Conservation (phyloP, 2,797 vertebrate genomes). For the Hoplostethus mediterraneus region DNA sequence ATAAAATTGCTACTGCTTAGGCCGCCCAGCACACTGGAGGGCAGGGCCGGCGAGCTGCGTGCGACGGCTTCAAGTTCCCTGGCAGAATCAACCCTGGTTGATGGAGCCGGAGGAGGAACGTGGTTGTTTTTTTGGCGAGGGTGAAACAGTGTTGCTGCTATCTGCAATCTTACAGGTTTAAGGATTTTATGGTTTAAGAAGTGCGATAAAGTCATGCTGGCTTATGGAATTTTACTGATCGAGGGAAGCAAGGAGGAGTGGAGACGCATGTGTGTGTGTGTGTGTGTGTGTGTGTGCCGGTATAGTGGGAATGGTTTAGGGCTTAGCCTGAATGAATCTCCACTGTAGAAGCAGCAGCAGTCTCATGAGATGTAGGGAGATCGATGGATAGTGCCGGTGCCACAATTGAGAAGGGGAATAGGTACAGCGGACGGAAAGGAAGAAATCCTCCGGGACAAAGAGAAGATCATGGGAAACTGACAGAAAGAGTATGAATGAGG, state of each 20-base stretch:
- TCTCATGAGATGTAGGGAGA: constrained; percentile 34
- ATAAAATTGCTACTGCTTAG: constrained; percentile 65
- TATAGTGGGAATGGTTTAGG: constrained; percentile 27
- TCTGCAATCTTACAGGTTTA: constrained; percentile 59
- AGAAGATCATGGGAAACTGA: constrained; percentile 12
- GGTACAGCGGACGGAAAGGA: constrained; percentile 20
- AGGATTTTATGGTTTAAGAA: constrained; percentile 48
- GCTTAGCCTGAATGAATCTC: constrained; percentile 52
- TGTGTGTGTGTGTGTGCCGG: not conserved
- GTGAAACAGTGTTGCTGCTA: constrained; percentile 50
- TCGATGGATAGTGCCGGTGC: constrained; percentile 37
- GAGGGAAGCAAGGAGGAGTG: constrained; percentile 22
- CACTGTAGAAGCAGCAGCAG: constrained; percentile 18
- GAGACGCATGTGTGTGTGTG: not conserved
- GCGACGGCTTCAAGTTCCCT: constrained; percentile 46
- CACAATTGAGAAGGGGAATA: not conserved
- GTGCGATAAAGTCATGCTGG: constrained; percentile 46
- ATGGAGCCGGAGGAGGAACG: constrained; percentile 56
- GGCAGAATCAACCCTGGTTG: constrained; percentile 35
- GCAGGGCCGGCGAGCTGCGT: constrained; percentile 28
- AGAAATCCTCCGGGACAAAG: constrained; percentile 19
- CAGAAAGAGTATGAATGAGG: constrained; percentile 6
- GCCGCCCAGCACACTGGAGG: constrained; percentile 50
- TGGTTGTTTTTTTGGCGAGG: constrained; percentile 24
- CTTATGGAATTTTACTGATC: constrained; percentile 53